Conservation (phyloP, 2,888 invertebrate genomes). For the Lapara coniferarum region DNA sequence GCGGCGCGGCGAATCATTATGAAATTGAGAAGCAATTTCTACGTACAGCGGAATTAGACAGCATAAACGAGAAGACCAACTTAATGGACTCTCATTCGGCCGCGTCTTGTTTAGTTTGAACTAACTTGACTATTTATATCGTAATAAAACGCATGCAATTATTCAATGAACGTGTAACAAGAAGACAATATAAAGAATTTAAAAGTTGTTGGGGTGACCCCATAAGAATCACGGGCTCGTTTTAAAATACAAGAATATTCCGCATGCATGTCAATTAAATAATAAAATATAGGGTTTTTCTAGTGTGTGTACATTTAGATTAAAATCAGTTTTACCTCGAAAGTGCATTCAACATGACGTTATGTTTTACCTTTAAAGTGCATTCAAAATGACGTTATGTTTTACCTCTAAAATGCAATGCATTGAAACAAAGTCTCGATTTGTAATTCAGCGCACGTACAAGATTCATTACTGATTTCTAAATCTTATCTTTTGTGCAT, state of each 20-base stretch:
- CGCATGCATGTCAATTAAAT: not conserved
- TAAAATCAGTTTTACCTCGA: not conserved
- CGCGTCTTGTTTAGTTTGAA: not conserved
- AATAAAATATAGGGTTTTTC: not conserved
- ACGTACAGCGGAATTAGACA: conserved; percentile 12
- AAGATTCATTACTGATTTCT: conserved; percentile 14
- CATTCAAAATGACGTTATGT: not conserved
- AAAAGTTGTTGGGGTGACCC: not conserved
- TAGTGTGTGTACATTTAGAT: not conserved
- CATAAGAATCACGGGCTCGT: too few species aligned
- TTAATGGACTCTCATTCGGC: not conserved
- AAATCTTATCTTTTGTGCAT: conserved; percentile 1
- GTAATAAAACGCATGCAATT: not conserved
- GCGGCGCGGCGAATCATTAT: conserved; percentile 8
- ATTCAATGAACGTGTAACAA: not conserved
- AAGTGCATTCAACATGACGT: conserved; percentile 1
- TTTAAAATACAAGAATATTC: not conserved
- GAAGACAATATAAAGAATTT: not conserved
- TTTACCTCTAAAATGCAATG: conserved; percentile 8
- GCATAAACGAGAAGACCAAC: not conserved
- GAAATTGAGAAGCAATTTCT: conserved; percentile 24
- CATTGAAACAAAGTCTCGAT: conserved; percentile 1
- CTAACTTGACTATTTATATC: not conserved
- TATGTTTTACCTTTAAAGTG: not conserved
- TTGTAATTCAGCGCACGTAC: conserved; percentile 7